Evolutionary conservation across 2,888 invertebrate species (phyloP).

Genomic region (Oxytorus armatus): DNA sequence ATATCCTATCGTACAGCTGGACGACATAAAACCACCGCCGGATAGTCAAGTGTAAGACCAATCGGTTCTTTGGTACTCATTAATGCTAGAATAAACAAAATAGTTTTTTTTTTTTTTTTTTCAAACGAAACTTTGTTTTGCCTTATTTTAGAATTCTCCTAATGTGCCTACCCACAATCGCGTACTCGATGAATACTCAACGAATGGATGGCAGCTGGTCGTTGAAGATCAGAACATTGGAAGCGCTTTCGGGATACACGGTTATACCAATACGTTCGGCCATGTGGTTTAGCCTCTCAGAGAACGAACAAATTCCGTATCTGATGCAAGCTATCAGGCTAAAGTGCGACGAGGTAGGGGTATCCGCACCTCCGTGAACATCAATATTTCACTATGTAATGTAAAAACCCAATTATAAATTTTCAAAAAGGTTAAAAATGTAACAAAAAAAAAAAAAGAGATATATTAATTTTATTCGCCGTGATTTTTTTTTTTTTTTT

Average conservation of each 20-base stretch:
- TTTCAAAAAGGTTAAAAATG: slow-evolving; percentile 45
- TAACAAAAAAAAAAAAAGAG: background rate
- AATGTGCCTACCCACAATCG: slow-evolving; percentile 85
- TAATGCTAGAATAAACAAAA: background rate
- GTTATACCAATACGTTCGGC: slow-evolving; percentile 86
- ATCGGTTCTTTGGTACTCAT: background rate
- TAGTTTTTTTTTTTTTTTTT: too few species aligned
- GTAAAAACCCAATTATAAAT: slow-evolving; percentile 5
- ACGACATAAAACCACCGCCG: slow-evolving; percentile 83
- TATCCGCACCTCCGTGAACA: slow-evolving; percentile 48
- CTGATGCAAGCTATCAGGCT: slow-evolving; percentile 87
- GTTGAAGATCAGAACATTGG: slow-evolving; percentile 86
- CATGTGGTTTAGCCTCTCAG: slow-evolving; percentile 86
- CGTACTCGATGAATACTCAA: slow-evolving; percentile 87
- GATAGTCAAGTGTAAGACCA: slow-evolving; percentile 85
- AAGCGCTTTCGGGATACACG: slow-evolving; percentile 85
- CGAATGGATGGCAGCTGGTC: slow-evolving; percentile 86
- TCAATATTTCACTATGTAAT: background rate
- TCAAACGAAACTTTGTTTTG: background rate
- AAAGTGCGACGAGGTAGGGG: slow-evolving; percentile 82
- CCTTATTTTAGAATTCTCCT: slow-evolving; percentile 86
- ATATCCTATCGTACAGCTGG: slow-evolving; percentile 79
- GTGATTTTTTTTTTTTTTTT: slow-evolving; percentile 26
- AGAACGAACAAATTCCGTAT: slow-evolving; percentile 88
- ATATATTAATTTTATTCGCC: background rate